Conservation (phyloP, 2,888 invertebrate genomes). For the Plagiodera versicolora region DNA sequence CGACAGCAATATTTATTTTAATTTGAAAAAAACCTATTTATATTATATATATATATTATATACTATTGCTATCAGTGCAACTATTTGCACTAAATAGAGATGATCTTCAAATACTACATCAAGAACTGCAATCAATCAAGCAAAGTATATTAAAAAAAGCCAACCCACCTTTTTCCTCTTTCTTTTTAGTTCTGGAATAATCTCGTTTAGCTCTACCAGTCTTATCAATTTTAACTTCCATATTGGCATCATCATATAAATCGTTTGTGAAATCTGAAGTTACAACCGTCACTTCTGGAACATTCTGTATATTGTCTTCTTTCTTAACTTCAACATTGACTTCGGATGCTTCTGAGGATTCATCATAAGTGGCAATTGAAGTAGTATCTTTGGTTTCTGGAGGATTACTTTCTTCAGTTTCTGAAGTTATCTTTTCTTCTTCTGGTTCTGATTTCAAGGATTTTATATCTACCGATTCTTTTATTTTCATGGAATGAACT, state of each 20-base stretch:
- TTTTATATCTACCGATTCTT: constrained; percentile 20
- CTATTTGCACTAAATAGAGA: too few species aligned
- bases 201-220: constrained; percentile 65
- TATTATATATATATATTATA: too few species aligned
- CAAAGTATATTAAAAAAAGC: background rate
- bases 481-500: constrained; percentile 43
- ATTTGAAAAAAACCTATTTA: too few species aligned
- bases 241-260: constrained; percentile 60
- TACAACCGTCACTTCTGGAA: constrained; percentile 27
- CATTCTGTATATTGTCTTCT: constrained; percentile 34
- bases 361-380: constrained; percentile 22
- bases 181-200: constrained; percentile 60
- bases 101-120: too few species aligned
- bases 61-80: too few species aligned
- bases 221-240: constrained; percentile 63
- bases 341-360: constrained; percentile 30
- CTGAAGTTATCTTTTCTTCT: constrained; percentile 28
- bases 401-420: constrained; percentile 27
- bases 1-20: too few species aligned
- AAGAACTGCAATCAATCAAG: too few species aligned
- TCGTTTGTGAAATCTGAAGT: constrained; percentile 45
- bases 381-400: constrained; percentile 28
- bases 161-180: constrained; percentile 51
- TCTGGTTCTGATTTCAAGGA: constrained; percentile 23
- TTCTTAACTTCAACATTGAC: constrained; percentile 24